Evolutionary conservation across 2,888 invertebrate species (phyloP).

Genomic region (Strigamia crassipes): DNA sequence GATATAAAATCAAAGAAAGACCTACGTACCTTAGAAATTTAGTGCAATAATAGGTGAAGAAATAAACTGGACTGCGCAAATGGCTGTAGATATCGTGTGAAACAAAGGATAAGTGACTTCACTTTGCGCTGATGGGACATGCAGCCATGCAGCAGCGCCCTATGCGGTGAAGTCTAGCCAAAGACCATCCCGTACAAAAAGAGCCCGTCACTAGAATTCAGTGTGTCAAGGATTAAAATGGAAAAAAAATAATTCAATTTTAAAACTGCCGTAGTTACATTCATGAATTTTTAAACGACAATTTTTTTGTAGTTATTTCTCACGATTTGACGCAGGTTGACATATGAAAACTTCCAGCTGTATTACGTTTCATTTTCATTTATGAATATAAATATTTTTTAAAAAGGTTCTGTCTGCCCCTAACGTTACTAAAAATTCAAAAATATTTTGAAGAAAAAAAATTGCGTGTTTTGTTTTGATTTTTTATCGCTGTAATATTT

Average conservation of each 20-base stretch:
- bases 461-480: too few relatives aligned
- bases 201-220: neutral
- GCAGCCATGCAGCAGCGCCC: slow-evolving; percentile 32
- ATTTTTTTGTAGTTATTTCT: neutral
- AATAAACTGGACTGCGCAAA: neutral
- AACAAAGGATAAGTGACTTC: slow-evolving; percentile 42
- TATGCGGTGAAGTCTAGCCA: neutral
- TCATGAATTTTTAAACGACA: neutral
- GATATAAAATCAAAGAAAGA: neutral
- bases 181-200: neutral
- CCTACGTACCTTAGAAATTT: slow-evolving; percentile 12
- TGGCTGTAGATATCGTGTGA: slow-evolving; percentile 28
- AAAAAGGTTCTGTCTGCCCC: neutral
- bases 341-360: neutral
- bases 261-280: neutral
- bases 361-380: neutral
- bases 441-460: too few relatives aligned
- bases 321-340: neutral
- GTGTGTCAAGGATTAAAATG: neutral
- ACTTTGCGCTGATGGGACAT: slow-evolving; percentile 38
- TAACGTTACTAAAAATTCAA: too few relatives aligned
- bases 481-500: too few relatives aligned
- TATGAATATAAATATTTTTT: neutral
- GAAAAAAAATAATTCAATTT: neutral
- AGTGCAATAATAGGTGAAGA: slow-evolving; percentile 7